phyloP scores from a whole-genome alignment of 1,140 invertebrate genomes.

The Aphelenchoides avenae region DNA sequence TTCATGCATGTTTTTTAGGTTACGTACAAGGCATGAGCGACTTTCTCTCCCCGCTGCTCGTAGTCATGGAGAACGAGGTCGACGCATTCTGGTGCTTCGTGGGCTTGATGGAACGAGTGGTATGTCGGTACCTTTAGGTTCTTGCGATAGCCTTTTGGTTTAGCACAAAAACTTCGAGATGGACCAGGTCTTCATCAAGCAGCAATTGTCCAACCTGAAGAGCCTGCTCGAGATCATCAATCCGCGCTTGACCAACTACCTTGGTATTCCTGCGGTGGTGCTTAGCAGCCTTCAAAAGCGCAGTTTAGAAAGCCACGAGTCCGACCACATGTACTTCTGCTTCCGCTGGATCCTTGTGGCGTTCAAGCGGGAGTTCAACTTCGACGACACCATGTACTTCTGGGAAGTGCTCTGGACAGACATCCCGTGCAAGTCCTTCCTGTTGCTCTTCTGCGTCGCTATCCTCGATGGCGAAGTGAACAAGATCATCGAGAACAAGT shows the following conservation, averaged over 20 bases:
- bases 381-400: conserved; percentile 64
- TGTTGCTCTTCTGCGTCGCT: conserved; percentile 80
- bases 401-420: conserved; percentile 65
- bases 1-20: conserved; percentile 58
- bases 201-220: conserved; percentile 78
- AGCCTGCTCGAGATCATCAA: conserved; percentile 75
- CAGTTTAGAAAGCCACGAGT: conserved; percentile 74
- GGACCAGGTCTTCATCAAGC: conserved; percentile 93
- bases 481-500: conserved; percentile 78
- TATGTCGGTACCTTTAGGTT: conserved; percentile 12
- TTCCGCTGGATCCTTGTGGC: conserved; percentile 75
- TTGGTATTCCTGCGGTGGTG: conserved; percentile 55
- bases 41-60: conserved; percentile 83
- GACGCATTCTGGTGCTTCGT: conserved; percentile 99
- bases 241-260: conserved; percentile 77
- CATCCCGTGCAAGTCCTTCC: conserved; percentile 82
- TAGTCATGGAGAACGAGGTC: conserved; percentile 82
- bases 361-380: conserved; percentile 68
- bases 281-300: background rate
- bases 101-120: conserved; percentile 83
- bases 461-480: conserved; percentile 82
- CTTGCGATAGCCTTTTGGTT: conserved; percentile 63
- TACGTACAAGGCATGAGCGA: conserved; percentile 86
- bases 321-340: conserved; percentile 96
- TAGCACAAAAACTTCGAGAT: conserved; percentile 85